Conservation (phyloP, 1,140 invertebrate genomes). For the Parasteatoda tepidariorum region DNA sequence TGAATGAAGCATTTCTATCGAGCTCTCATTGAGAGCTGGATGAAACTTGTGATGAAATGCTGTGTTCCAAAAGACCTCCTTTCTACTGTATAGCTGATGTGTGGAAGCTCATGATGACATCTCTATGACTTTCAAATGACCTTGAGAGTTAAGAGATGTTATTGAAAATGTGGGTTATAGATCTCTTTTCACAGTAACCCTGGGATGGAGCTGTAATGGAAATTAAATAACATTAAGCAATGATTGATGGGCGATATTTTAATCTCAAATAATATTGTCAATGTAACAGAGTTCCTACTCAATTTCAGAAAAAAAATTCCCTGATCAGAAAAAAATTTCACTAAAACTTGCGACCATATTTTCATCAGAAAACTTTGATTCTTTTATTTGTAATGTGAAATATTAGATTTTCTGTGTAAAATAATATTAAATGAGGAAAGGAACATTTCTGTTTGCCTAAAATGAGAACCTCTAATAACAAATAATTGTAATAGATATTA, state of each 20-base stretch:
- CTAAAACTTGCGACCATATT: too few relatives aligned
- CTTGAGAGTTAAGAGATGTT: conserved; percentile 32
- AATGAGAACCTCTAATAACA: too few relatives aligned
- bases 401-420: too few relatives aligned
- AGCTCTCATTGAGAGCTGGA: conserved; percentile 4
- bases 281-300: background rate
- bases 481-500: too few relatives aligned
- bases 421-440: too few relatives aligned
- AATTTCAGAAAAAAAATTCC: too few relatives aligned
- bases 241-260: background rate
- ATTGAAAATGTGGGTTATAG: conserved; percentile 9
- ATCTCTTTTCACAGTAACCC: conserved; percentile 41
- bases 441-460: too few relatives aligned
- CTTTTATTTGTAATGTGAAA: too few relatives aligned
- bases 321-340: too few relatives aligned
- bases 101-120: conserved; percentile 8
- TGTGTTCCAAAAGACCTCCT: conserved; percentile 41
- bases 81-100: conserved; percentile 10
- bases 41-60: background rate
- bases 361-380: too few relatives aligned
- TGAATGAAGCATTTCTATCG: background rate
- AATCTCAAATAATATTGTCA: background rate
- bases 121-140: conserved; percentile 26
- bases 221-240: background rate
- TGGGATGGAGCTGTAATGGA: conserved; percentile 36